A percentile compares a stretch with the other conserved stretches of the same genome.
Conservation (phyloP, 2,113 vertebrate species). For the Ptilonorhynchus violaceus region DNA sequence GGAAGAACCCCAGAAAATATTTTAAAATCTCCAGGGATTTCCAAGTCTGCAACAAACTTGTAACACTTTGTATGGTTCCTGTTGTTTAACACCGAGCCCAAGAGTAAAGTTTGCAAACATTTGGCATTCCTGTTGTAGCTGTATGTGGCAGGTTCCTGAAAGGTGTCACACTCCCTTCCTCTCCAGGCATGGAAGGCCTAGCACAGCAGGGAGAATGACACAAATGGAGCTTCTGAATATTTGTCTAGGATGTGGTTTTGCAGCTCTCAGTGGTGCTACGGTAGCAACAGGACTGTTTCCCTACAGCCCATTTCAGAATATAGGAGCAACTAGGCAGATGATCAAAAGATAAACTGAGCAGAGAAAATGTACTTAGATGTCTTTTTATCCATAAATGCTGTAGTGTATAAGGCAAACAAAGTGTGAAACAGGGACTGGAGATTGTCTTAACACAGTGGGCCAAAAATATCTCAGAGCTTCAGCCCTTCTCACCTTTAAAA, state of each 20-base stretch:
- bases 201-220: not conserved
- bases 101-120: not conserved
- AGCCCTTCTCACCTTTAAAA: not conserved
- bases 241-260: not conserved
- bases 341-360: not conserved
- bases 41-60: not conserved
- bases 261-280: not conserved
- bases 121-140: not conserved
- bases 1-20: not conserved
- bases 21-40: not conserved
- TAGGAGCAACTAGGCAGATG: not conserved
- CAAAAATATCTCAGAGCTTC: not conserved
- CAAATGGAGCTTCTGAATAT: not conserved
- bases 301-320: not conserved
- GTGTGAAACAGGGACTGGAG: not conserved
- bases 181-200: not conserved
- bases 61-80: not conserved
- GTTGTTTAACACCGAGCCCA: not conserved
- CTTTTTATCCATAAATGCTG: not conserved
- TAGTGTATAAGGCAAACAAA: not conserved
- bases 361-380: not conserved
- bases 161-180: not conserved
- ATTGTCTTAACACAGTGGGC: not conserved
- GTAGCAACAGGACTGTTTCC: not conserved
- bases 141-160: not conserved